Evolutionary conservation across 2,113 vertebrate species (phyloP), one percentile per base, ranked within the genome.

Genomic region (Mastomys coucha): DNA sequence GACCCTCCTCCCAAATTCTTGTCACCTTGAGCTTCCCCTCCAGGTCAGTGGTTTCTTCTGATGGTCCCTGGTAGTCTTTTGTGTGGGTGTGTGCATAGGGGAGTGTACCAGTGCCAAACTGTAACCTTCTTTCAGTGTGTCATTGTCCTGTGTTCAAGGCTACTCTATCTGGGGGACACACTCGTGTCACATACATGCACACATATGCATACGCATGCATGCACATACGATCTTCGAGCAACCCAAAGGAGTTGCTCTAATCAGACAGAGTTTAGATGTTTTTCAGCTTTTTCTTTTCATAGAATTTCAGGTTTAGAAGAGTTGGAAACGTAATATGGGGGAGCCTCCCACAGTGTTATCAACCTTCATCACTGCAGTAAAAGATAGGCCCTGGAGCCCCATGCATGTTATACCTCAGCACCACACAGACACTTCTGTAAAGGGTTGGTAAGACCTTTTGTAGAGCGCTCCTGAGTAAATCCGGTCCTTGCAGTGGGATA

Each of bases 391-490:
- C 42, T 5, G 33, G 26, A 45, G 6, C 1, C 45, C 31, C 31
- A 22, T 12, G 2, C 1, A 2, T 19, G 39, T 19, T 45, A 10
- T 2, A 5, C 42, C 73, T 14, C 39, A 53, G 60, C 13, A 8
- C 16, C 28, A 9, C 49, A 63, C 2, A 7, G 20, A 26, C 9
- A 8, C 31, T 1, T 26, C 0, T 8, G 31, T 0, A 4, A 51
- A 58, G 87, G 4, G 0, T 56, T 4, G 10, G 10, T 1, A 22
- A 14, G 73, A 26, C 14, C 2, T 19, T 94, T 26, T 33, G 63
- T n/a, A 8, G 63, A 36, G 0, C 1, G 11, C 31, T 60, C 51
- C 56, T 6, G 2, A 0, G 9, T 5, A 39, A n/a, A 2, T 26
- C 75, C 10, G 45, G 0, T 2, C 31, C 12, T 58, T 22, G 13